A percentile compares a stretch with the other conserved stretches of the same genome.
These are phyloP conservation scores for Cavia aperea DNA, from an alignment of 2,113 vertebrate genomes.

Conservation along the genomic window DNA sequence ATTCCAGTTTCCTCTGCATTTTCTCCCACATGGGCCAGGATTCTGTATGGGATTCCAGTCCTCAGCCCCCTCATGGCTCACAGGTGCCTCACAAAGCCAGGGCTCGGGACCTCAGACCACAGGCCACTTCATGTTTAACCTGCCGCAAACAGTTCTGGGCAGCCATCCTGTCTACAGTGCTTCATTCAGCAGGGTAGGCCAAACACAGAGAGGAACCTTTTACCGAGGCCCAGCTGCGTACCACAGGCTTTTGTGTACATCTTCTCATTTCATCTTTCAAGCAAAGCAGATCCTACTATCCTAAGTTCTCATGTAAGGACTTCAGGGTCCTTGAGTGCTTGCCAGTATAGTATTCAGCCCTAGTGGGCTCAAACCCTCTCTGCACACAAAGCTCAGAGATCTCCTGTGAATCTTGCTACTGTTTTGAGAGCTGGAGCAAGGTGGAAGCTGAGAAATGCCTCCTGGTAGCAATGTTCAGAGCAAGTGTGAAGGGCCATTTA, in stretches of 20 bases:
- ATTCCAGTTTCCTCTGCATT: not conserved
- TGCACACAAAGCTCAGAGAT: not conserved
- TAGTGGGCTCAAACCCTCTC: no score
- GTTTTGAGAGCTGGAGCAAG: no score
- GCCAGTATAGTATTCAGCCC: not conserved
- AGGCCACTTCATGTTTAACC: not conserved
- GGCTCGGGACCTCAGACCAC: not conserved
- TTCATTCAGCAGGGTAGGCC: not conserved
- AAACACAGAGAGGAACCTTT: not conserved
- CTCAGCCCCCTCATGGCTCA: not conserved
- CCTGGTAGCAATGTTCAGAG: fast-evolving
- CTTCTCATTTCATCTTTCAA: not conserved
- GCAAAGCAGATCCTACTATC: not conserved
- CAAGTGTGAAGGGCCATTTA: fast-evolving
- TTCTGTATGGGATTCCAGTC: not conserved
- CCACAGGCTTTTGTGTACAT: not conserved
- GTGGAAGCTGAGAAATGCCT: not conserved
- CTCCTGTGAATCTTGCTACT: not conserved
- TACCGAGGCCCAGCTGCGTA: not conserved
- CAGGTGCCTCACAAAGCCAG: not conserved
- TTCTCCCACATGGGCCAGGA: no score
- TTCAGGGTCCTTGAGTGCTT: not conserved
- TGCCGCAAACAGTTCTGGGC: fast-evolving
- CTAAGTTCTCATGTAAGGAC: not conserved
- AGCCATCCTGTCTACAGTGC: not conserved